Base-by-base conservation (phyloP, 2,888 invertebrate species). In the Aspidiotus rigidus region DNA sequence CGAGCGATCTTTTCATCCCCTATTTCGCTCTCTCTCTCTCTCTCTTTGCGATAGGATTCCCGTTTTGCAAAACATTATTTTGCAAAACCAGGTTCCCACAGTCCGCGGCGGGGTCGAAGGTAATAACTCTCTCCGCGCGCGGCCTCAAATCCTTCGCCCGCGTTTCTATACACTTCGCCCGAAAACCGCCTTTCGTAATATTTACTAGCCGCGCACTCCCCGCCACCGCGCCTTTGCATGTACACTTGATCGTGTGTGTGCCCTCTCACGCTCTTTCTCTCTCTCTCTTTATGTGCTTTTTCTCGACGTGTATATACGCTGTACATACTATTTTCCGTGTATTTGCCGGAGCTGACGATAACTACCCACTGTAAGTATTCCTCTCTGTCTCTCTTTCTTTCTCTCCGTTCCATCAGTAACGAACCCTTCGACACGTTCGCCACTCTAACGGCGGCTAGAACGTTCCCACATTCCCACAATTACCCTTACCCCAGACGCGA, bases 1-100 rank as follows among this genome's bases (percentile, higher is more conserved):
- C 28, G 28, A 8, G 7, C 39, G 60, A 28, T 56, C 56, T 59
- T 66, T 59, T 57, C 66, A 66, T 66, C 66, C 66, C 64, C 66
- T 56, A 54, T 41, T 64, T 15, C 17, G 53, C 15, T n/a, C 11
- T 15, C n/a, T 16, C n/a, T 55, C n/a, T 9, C 6, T 10, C 60
- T 28, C 28, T 28, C 28, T 28, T 5, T 5, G 15, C 15, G 62
- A 62, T 16, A 15, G 66, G 59, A 57, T 8, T 64, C 42, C 66
- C 41, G 56, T 64, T 66, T 59, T 57, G 57, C 66, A 59, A 66
- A 66, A 57, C 66, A 66, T 66, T 49, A 56, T 53, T 62, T 64
- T 16, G 66, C 66, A 59, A 66, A 66, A 66, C 59, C 66, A 66
- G 66, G 66, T 66, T 66, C 66, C 66, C 66, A 66, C 60, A 64